A percentile compares a stretch with the other conserved stretches of the same genome.
phyloP scores from a whole-genome alignment of 2,113 vertebrate species.

The Acanthisitta chloris region DNA sequence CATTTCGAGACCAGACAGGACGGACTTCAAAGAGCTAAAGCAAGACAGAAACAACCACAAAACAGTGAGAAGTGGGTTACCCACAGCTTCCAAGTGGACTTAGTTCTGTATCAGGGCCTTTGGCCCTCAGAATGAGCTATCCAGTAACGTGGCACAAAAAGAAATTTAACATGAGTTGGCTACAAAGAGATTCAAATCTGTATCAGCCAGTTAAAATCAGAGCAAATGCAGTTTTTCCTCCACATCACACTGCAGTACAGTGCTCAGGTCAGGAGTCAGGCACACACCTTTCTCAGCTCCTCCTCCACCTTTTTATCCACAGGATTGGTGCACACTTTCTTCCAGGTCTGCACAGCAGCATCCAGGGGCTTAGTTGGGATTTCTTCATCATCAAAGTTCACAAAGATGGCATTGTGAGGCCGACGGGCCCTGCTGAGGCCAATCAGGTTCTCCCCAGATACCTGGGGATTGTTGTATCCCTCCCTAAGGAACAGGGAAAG shows the following conservation, averaged over 20 bases:
- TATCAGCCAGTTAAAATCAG: not conserved
- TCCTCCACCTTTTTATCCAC: constrained; percentile 79
- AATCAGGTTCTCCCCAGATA: constrained; percentile 84
- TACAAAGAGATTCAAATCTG: not conserved
- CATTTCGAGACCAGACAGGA: constrained; percentile 93
- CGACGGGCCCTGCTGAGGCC: constrained; percentile 87
- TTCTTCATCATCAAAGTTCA: constrained; percentile 82
- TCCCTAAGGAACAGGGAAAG: constrained; percentile 53
- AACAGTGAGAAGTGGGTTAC: not conserved
- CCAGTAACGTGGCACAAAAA: not conserved
- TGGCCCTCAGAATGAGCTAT: accelerated
- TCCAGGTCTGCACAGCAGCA: constrained; percentile 85
- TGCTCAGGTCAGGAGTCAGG: not conserved
- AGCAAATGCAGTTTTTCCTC: not conserved
- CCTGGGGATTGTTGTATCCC: constrained; percentile 72
- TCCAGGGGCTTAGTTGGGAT: constrained; percentile 81
- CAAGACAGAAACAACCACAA: not conserved
- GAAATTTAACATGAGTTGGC: not conserved
- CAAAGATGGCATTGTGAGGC: constrained; percentile 92
- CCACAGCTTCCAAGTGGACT: not conserved
- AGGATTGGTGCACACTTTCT: constrained; percentile 75
- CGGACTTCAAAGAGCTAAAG: constrained; percentile 87
- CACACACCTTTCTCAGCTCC: constrained; percentile 69
- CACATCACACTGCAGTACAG: not conserved
- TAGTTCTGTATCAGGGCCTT: not conserved